Percentiles rank a stretch among this genome's conserved stretches.
phyloP scores from a whole-genome alignment of 2,888 invertebrate genomes.

The Hydrotaea cyrtoneurina region DNA sequence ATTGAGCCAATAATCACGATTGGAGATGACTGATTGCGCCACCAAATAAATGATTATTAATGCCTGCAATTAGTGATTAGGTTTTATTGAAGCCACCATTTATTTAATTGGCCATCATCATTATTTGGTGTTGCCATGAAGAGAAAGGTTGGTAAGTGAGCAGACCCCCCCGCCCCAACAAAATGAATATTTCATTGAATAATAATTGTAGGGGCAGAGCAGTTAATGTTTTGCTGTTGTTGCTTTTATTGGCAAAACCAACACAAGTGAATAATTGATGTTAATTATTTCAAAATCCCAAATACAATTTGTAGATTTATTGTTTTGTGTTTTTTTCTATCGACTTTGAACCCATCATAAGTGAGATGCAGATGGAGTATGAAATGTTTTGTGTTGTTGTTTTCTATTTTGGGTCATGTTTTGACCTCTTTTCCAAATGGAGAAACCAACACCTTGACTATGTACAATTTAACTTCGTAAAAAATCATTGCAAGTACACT shows the following conservation, averaged over 20 bases:
- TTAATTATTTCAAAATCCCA: slow-evolving; percentile 12
- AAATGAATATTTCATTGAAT: slow-evolving; percentile 20
- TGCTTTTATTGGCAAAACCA: not conserved
- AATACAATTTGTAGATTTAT: not conserved
- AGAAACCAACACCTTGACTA: too few species aligned
- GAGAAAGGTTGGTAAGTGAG: not conserved
- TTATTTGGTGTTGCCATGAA: not conserved
- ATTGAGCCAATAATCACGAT: slow-evolving; percentile 38
- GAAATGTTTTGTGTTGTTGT: not conserved
- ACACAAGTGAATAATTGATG: slow-evolving; percentile 25
- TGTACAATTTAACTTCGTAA: too few species aligned
- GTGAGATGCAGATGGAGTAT: not conserved
- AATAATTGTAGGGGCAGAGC: slow-evolving; percentile 23
- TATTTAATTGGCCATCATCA: slow-evolving; percentile 32
- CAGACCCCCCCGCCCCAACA: not conserved
- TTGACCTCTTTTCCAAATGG: not conserved
- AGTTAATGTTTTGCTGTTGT: not conserved
- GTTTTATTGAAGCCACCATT: slow-evolving; percentile 38
- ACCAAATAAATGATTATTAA: slow-evolving; percentile 41
- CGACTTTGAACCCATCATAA: not conserved
- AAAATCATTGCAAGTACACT: too few species aligned
- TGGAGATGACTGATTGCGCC: slow-evolving; percentile 36
- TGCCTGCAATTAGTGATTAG: slow-evolving; percentile 36
- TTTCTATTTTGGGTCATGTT: not conserved
- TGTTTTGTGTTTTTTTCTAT: slow-evolving; percentile 1